These are phyloP conservation scores for Drosophila anomalipes DNA, from an alignment of 2,888 invertebrate genomes.

Conservation along the genomic window DNA sequence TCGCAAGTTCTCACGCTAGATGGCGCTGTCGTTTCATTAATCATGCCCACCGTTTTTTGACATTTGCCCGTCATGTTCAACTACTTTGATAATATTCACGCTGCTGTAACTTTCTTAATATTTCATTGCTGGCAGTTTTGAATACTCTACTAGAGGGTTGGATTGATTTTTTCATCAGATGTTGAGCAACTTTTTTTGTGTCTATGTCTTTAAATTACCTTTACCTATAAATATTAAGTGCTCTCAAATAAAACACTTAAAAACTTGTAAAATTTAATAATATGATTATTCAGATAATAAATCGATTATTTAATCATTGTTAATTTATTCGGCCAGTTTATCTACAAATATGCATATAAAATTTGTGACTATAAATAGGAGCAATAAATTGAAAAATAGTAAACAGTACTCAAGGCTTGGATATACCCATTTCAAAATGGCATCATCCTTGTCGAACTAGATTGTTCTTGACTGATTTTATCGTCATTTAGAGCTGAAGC, in stretches of 20 bases:
- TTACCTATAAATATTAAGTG: not conserved
- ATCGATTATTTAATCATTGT: not conserved
- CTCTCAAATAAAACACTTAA: not conserved
- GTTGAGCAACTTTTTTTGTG: not conserved
- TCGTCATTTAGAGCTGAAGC: not conserved
- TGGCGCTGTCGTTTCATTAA: slow-evolving; percentile 58
- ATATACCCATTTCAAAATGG: not conserved
- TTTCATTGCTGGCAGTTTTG: slow-evolving; percentile 52
- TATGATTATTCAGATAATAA: not conserved
- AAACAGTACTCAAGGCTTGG: not conserved
- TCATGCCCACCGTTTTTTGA: slow-evolving; percentile 60
- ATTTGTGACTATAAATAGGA: not conserved
- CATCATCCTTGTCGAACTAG: not conserved
- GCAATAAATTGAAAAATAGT: not conserved
- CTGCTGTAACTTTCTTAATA: slow-evolving; percentile 56
- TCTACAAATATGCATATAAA: not conserved
- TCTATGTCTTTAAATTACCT: not conserved
- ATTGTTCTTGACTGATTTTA: not conserved
- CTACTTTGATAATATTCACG: slow-evolving; percentile 75
- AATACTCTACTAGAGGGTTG: not conserved
- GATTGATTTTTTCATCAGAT: not conserved
- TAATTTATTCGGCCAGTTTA: not conserved
- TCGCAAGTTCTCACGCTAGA: slow-evolving; percentile 37
- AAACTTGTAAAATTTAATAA: not conserved
- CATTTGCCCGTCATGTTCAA: slow-evolving; percentile 76